Base-by-base conservation (phyloP, 1,140 invertebrate species). In the Mya arenaria region DNA sequence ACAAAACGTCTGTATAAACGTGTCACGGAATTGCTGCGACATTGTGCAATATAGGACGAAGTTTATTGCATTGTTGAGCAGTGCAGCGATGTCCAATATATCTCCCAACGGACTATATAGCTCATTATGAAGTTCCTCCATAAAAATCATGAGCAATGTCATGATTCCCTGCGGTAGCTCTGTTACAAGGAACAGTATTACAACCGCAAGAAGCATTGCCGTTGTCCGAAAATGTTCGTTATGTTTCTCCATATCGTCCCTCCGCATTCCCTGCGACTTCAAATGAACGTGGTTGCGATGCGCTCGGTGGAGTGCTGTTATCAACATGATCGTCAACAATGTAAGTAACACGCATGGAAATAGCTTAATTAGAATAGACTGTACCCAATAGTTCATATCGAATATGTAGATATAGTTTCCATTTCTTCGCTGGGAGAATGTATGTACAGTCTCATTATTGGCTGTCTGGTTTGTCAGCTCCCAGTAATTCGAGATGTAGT, bases 41-140 rank as follows among this genome's bases (percentile, higher is more conserved):
- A 99, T 99, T 30, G 96, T 95, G 85, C 97, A 98, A 90, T 99
- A 99, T 1, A 99, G 94, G 48, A 99, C 96, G 89, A 99, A 99
- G 89, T 98, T 98, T 56, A 99, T 96, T 10, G 97, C 96, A 6
- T 97, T 97, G 92, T 98, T 99, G 79, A 98, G 93, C 5, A 99
- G 93, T 0, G 98, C 97, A 69, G 98, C 91, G n/a, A 98, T 95
- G 90, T 99, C 98, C 95, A 98, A 96, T 17, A 98, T 84, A 90
- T 98, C 97, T 0, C 97, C 97, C 55, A 98, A 84, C 95, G 86
- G 92, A 48, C 55, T 85, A 83, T 92, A 94, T 52, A 93, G 89
- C 56, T 92, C 68, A 25, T 87, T 30, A 72, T 91, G 90, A 81
- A 91, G 91, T 3, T 78, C 75, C 1, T 87, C 74, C 28, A 86